Percentiles rank a stretch among this genome's conserved stretches.
Conservation (phyloP, 2,888 invertebrate species). For the Drosophila helvetica region DNA sequence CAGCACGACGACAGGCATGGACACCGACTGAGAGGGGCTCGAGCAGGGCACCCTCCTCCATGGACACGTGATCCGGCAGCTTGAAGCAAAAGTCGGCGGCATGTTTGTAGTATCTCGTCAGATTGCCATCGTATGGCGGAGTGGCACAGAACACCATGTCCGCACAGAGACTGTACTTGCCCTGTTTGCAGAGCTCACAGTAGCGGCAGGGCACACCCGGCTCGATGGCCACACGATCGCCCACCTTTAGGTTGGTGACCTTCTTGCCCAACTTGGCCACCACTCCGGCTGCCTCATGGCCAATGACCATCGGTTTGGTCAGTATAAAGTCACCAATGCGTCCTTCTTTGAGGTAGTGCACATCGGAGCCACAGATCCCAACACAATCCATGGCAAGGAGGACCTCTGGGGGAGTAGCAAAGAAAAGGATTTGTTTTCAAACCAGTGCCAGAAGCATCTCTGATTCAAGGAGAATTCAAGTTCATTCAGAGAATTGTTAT, state of each 20-base stretch:
- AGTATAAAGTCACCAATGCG: slow-evolving; percentile 94
- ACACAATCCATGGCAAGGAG: slow-evolving; percentile 94
- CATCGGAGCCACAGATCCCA: slow-evolving; percentile 98
- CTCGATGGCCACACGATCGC: slow-evolving; percentile 97
- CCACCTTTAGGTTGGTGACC: slow-evolving; percentile 89
- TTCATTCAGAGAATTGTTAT: background rate
- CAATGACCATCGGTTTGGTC: slow-evolving; percentile 95
- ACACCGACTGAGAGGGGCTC: slow-evolving; percentile 97
- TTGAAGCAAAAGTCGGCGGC: slow-evolving; percentile 95
- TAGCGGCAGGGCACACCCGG: slow-evolving; percentile 95
- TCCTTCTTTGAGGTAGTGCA: slow-evolving; percentile 95
- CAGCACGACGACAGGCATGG: slow-evolving; percentile 94
- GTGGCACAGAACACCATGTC: slow-evolving; percentile 97
- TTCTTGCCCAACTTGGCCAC: slow-evolving; percentile 90
- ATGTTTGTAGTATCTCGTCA: slow-evolving; percentile 94
- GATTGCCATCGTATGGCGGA: slow-evolving; percentile 95
- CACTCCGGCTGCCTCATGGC: slow-evolving; percentile 95
- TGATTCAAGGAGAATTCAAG: slow-evolving; percentile 31
- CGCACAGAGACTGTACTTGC: slow-evolving; percentile 95
- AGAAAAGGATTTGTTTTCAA: no score
- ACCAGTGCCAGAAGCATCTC: slow-evolving; percentile 42
- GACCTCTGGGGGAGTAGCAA: slow-evolving; percentile 69
- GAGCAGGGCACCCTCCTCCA: slow-evolving; percentile 96
- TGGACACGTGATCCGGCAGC: slow-evolving; percentile 93
- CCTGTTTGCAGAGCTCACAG: slow-evolving; percentile 93